Base-by-base conservation (phyloP, 92 coral and sea anemone species). In the Paragorgia papillata region DNA sequence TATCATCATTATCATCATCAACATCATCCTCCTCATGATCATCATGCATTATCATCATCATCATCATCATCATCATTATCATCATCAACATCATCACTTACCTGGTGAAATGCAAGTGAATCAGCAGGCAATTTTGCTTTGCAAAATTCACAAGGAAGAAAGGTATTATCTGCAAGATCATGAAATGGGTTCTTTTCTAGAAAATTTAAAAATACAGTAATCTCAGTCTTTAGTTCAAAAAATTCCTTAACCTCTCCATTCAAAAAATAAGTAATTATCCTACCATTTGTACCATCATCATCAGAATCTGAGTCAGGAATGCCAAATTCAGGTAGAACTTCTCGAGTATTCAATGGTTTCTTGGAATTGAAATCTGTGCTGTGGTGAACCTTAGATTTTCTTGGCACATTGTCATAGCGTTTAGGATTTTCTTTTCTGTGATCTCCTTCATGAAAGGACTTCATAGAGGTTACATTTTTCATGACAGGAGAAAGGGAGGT, bases 61-160 rank as follows among this genome's bases (percentile, higher is more conserved):
- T n/a, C n/a, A n/a, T n/a, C n/a, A n/a, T n/a, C n/a, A n/a, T n/a
- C n/a, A n/a, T n/a, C n/a, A n/a, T n/a, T n/a, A n/a, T 5, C 20
- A 17, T 5, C 58, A n/a, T 51, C 58, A 37, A 51, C 6, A 22
- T 51, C 58, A 51, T 51, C n/a, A 51, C 33, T 56, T 22, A 89
- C 97, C 96, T 89, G 96, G 66, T 92, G 97, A 17, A 35, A 37
- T 2, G 80, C 84, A 20, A 92, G 90, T 0, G 62, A 65, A 58
- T 88, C 88, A 32, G 84, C 82, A 0, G 92, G 92, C 51, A 80
- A 78, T 25, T 81, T 53, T 39, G 73, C 85, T 32, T 76, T 67
- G 79, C 97, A 92, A 80, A 92, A 92, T 79, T 92, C 97, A 81
- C 97, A 92, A 4, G 97, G 97, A 51, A 92, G 89, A 57, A 82